Evolutionary conservation across 2,797 vertebrate genomes (phyloP), one percentile per base, ranked within the genome.

Genomic region (Oophaga sylvatica): DNA sequence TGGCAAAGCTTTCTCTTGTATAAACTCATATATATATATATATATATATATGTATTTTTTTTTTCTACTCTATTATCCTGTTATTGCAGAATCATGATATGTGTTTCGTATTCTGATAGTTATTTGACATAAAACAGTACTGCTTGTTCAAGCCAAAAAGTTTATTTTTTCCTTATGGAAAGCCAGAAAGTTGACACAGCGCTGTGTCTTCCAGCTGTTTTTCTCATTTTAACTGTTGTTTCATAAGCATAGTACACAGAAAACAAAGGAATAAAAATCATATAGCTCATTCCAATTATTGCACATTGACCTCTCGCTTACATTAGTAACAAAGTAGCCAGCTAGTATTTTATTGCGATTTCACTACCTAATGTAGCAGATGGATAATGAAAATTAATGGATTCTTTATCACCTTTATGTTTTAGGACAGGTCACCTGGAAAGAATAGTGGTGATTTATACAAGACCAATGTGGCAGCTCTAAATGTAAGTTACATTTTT

Each of bases 101-200:
- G 9, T 7, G 4, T 70, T 31, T 31, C 17, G 62, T n/a, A 11
- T 48, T 81, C 12, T n/a, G 11, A 63, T 65, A 6, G 79, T 5
- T 48, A 22, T 59, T 59, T 59, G 31, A 71, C 57, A 35, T 75
- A n/a, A 62, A 59, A 60, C 29, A 62, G 29, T 35, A 20, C 67
- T 84, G 29, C 26, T 84, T 62, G 9, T n/a, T 77, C 63, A 13
- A 11, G 71, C 83, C 71, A 76, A 84, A 73, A 60, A 62, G 12
- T 53, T 84, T 75, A 11, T 20, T 20, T n/a, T 84, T 81, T 65
- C 48, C 35, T 84, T 16, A 63, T 48, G 3, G 68, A 71, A 45
- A 59, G 56, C 83, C 83, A 77, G 60, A 63, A 77, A 63, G 35
- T 63, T 84, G 83, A 84, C 59, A 77, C 13, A 77, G 83, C 35